Percentiles rank a stretch among this genome's conserved stretches.
These are phyloP conservation scores for Pristionchus mayeri DNA, from an alignment of 2,888 invertebrate genomes.

Conservation along the genomic window DNA sequence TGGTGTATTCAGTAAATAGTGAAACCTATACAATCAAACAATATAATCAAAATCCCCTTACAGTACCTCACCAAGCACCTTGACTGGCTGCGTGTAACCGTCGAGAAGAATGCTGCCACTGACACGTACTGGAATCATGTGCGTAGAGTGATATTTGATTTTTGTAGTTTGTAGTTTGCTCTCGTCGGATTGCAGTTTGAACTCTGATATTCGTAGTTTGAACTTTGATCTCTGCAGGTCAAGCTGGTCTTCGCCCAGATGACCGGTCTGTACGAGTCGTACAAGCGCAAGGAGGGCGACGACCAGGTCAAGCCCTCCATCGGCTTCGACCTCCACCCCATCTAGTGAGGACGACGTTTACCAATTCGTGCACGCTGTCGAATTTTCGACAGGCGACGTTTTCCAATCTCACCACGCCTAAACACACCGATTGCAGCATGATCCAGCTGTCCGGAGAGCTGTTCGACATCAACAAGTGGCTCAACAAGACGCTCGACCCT, in stretches of 20 bases:
- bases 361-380: neutral
- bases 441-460: constrained; percentile 74
- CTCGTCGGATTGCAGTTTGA: neutral
- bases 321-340: constrained; percentile 68
- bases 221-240: constrained; percentile 59
- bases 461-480: constrained; percentile 71
- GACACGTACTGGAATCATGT: constrained; percentile 70
- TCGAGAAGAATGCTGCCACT: constrained; percentile 56
- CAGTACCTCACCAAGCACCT: constrained; percentile 67
- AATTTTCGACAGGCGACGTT: neutral
- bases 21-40: neutral
- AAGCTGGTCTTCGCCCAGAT: constrained; percentile 74
- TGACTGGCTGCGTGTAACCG: constrained; percentile 70
- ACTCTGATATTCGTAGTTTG: neutral
- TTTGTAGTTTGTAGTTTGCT: neutral
- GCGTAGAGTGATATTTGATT: neutral
- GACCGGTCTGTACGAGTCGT: constrained; percentile 73
- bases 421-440: constrained; percentile 61
- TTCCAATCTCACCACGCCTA: neutral
- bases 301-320: constrained; percentile 65
- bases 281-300: constrained; percentile 55
- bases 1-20: no score
- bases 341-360: constrained; percentile 59
- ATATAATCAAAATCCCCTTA: neutral
- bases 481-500: constrained; percentile 71